Evolutionary conservation across 2,797 vertebrate genomes (phyloP).

Genomic region (Characodon lateralis): DNA sequence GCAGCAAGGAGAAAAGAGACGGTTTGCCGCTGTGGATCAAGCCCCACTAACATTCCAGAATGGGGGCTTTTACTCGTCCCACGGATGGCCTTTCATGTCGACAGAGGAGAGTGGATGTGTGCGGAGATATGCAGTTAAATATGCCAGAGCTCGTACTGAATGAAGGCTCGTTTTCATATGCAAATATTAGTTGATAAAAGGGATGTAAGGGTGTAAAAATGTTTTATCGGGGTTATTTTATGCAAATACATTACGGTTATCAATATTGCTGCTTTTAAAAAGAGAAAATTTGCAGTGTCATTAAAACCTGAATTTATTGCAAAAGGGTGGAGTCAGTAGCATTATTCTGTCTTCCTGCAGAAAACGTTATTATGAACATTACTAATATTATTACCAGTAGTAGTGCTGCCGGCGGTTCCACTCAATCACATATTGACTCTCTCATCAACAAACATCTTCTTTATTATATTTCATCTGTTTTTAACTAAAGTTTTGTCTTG

Average conservation of each 20-base stretch:
- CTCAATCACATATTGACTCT: no score
- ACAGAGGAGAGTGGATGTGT: slow-evolving; percentile 44
- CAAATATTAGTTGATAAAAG: slow-evolving; percentile 34
- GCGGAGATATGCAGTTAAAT: slow-evolving; percentile 22
- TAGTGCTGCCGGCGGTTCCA: no score
- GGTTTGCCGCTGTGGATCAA: slow-evolving; percentile 67
- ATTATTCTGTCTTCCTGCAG: no score
- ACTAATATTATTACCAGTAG: no score
- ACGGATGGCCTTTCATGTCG: slow-evolving; percentile 71
- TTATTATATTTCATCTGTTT: no score
- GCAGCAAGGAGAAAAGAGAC: slow-evolving; percentile 69
- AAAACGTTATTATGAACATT: no score
- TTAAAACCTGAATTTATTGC: no score
- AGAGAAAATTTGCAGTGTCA: neutral
- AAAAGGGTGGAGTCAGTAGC: no score
- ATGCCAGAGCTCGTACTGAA: slow-evolving; percentile 28
- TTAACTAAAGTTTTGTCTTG: no score
- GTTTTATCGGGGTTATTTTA: neutral
- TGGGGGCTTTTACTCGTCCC: slow-evolving; percentile 73
- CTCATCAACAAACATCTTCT: no score
- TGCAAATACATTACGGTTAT: neutral
- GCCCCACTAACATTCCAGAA: slow-evolving; percentile 75
- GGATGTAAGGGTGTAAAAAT: slow-evolving; percentile 2
- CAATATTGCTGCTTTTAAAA: neutral
- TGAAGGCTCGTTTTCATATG: slow-evolving; percentile 20